Evolutionary conservation across 2,113 vertebrate species (phyloP), one percentile per base, ranked within the genome.

Genomic region (Calcarius ornatus): DNA sequence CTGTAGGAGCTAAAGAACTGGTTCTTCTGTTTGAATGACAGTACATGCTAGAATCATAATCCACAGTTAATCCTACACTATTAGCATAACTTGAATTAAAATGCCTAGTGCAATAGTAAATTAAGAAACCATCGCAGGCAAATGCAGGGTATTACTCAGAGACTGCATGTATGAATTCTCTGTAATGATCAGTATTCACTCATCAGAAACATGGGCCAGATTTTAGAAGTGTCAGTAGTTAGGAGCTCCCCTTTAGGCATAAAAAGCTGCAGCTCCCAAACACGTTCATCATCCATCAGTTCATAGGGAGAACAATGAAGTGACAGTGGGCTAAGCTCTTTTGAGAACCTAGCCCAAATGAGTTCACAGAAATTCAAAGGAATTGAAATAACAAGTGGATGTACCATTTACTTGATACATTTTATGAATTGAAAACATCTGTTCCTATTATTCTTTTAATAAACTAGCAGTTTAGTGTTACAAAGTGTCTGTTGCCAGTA

Each of bases 41-140:
- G 76, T 60, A 96, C 91, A 90, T 35, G 80, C 64, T 84, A 78
- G 90, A 94, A 83, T 96, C 93, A 88, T 95, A 96, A 96, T 92
- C 96, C 42, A 1, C 53, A 51, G 68, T 93, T 96, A 96, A 97
- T 97, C 94, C 94, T 93, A 59, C 37, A 42, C 48, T 81, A 93
- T 94, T 93, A 93, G 72, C 94, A 96, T 92, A 93, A 96, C 86
- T 94, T 94, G 92, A 96, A 97, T 96, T 92, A 90, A 96, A 96
- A 96, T 88, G 92, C 85, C 51, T 81, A 86, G 79, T 86, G 90
- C 80, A 93, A 81, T 22, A 77, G 92, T 86, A 95, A 95, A 93
- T 78, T 90, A 90, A 93, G 88, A 86, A 96, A 65, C 76, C 92
- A 71, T 75, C 86, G 71, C 40, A 83, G 57, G 51, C 28, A 88